Base-by-base conservation (phyloP, 2,113 vertebrate genomes). In the Clarias magur region DNA sequence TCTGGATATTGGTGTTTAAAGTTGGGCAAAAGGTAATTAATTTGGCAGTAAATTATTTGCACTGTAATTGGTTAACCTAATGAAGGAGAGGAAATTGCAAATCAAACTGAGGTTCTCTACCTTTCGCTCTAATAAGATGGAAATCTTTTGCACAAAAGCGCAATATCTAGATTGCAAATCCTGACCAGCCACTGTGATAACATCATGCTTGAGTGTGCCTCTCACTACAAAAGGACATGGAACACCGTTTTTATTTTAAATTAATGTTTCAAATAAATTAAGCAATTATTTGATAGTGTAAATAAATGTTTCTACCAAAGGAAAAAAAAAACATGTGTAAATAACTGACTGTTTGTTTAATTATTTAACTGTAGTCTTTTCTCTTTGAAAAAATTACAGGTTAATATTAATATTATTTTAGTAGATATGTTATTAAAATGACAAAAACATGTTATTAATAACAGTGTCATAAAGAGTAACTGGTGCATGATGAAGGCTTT, bases 1-100 rank as follows among this genome's bases (percentile, higher is more conserved):
- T 90, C 90, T 70, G 89, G 91, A 92, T 91, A 91, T 94, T 94
- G 94, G 93, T 95, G 94, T 95, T 93, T 93, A 94, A 95, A 95
- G 93, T 93, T 95, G 90, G 89, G 91, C 92, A 94, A 95, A 93
- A 90, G 92, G 93, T 95, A 95, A 95, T 95, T 95, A 94, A 95
- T 94, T 95, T 95, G 93, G 91, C 93, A 94, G 92, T 91, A 95
- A 95, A 94, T 94, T 92, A 94, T 93, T 94, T 92, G 88, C 87
- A 88, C 86, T 91, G 85, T 93, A 91, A 94, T 94, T 93, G 90
- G 92, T 91, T 89, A 93, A 85, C 92, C 91, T 95, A 93, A 95
- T 93, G 92, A 95, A 93, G 93, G 92, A 92, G 90, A 92, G 91
- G 91, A 93, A 91, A 92, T 92, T 91, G 90, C 83, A 86, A 87